Base-by-base conservation (phyloP, 2,797 vertebrate genomes). In the Myotis myotis region DNA sequence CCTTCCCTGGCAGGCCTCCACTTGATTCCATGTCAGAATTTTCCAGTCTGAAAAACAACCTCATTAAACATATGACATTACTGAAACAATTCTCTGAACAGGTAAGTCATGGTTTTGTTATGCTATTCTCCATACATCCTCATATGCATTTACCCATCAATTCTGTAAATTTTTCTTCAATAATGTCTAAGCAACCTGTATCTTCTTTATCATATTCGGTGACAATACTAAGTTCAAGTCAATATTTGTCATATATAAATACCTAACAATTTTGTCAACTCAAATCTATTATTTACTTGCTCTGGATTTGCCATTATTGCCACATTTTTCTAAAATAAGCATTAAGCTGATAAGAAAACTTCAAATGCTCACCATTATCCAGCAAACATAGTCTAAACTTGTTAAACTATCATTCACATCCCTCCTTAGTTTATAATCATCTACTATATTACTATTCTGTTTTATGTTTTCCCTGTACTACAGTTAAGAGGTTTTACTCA, bases 11-110 rank as follows among this genome's bases (percentile, higher is more conserved):
- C 98, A 99, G 99, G 98, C 99, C 99, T 97, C 99, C 99, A 0
- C 99, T 99, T 96, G 99, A 99, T 98, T 99, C 99, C 9, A 99
- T 99, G 98, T 99, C 99, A 80, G 99, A 99, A 97, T 99, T 99
- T 97, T 99, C 99, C 30, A 98, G 99, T 97, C 98, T 99, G 98
- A 99, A 99, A 98, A 99, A 99, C 98, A 99, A 99, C 97, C 99
- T 99, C 91, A 99, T 99, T 98, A 99, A 99, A 98, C 98, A 99
- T 98, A 99, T 99, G 98, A 98, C 99, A 98, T 99, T 99, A 98
- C 98, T 99, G 97, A 99, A 99, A 91, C 99, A 99, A 97, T 99
- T 99, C 90, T 99, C 99, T 97, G 99, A 99, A 98, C 99, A 99
- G 99, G 99, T 99, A 98, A 95, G 97, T 33, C n/a, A 91, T 11